These are phyloP conservation scores for Drosophila merina DNA, from an alignment of 2,888 invertebrate genomes.

Conservation along the genomic window DNA sequence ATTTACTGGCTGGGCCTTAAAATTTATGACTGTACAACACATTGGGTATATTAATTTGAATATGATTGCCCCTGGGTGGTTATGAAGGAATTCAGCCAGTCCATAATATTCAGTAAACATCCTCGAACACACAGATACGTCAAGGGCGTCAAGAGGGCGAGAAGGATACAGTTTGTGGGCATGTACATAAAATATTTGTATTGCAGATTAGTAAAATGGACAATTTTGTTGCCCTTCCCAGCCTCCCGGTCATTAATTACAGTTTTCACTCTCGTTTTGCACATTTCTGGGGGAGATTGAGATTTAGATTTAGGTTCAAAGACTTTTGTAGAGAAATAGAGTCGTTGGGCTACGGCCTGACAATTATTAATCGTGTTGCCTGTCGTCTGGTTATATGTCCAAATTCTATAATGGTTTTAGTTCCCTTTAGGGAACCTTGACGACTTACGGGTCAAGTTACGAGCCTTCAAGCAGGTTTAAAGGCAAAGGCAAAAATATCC, in stretches of 20 bases:
- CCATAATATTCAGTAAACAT: conserved; percentile 64
- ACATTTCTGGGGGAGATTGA: conserved; percentile 38
- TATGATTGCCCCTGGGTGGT: conserved; percentile 73
- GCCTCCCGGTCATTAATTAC: conserved; percentile 70
- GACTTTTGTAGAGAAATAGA: neutral
- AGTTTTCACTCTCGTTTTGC: conserved; percentile 60
- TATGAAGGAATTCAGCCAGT: conserved; percentile 53
- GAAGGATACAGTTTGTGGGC: conserved; percentile 14
- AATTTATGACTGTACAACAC: conserved; percentile 77
- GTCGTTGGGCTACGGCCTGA: conserved; percentile 52
- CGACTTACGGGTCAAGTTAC: neutral
- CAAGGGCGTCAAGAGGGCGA: neutral
- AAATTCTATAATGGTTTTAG: conserved; percentile 9
- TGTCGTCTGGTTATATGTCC: conserved; percentile 43
- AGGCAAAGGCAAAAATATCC: neutral
- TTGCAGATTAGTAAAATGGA: conserved; percentile 75
- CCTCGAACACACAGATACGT: conserved; percentile 17
- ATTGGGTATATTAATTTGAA: conserved; percentile 81
- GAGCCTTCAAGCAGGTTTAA: neutral
- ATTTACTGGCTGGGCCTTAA: conserved; percentile 45
- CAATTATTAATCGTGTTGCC: conserved; percentile 76
- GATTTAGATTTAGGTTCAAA: neutral
- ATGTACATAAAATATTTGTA: conserved; percentile 75
- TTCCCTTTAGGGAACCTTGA: neutral
- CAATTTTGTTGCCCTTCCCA: conserved; percentile 59